phyloP scores from a whole-genome alignment of 2,113 vertebrate genomes.

The Cheirogaleus medius region DNA sequence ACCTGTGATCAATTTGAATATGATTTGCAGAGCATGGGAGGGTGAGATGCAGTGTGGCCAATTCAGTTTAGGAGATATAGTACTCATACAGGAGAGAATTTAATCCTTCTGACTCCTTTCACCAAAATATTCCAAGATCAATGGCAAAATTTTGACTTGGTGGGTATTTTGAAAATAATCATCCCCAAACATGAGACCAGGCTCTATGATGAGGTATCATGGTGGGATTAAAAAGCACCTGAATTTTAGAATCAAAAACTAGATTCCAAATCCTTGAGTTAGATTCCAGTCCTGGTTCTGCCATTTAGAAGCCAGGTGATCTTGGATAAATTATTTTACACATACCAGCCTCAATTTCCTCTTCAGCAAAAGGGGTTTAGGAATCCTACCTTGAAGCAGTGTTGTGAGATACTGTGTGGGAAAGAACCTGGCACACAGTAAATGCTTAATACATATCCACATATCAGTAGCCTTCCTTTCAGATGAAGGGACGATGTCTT shows the following conservation, averaged over 20 bases:
- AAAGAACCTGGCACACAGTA: neutral
- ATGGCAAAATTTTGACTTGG: neutral
- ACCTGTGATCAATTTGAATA: neutral
- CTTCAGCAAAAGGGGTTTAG: neutral
- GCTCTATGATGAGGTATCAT: neutral
- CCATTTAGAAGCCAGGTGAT: neutral
- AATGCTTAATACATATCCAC: neutral
- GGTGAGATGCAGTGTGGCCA: neutral
- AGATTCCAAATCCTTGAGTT: neutral
- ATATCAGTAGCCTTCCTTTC: neutral
- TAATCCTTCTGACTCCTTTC: neutral
- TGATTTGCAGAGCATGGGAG: neutral
- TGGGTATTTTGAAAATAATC: constrained; percentile 8
- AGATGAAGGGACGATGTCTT: neutral
- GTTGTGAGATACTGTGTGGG: neutral
- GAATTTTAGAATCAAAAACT: neutral
- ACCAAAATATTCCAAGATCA: constrained; percentile 9
- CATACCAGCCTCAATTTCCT: neutral
- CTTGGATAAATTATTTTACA: neutral
- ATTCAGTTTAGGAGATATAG: neutral
- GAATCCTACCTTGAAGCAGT: neutral
- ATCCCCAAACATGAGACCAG: neutral
- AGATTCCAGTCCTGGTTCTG: neutral
- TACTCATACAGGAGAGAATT: neutral
- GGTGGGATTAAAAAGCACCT: neutral